These are phyloP conservation scores for Odontamblyopus rebecca DNA, from an alignment of 2,797 vertebrate species.

Conservation along the genomic window DNA sequence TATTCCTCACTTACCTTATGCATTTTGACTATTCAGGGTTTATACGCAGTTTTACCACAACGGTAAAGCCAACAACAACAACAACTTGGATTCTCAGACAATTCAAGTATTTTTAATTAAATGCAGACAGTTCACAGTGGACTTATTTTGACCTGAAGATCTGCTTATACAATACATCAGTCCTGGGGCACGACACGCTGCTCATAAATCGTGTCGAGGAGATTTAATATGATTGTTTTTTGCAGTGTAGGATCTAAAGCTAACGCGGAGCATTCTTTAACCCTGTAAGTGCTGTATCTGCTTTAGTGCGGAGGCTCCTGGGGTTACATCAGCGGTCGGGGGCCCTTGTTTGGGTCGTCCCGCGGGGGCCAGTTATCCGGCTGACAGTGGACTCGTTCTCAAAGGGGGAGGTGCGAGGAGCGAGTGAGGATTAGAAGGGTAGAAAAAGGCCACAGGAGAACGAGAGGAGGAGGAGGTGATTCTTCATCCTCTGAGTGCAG, in stretches of 20 bases:
- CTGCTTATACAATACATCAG: too few species aligned
- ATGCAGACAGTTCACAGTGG: too few species aligned
- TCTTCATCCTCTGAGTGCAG: conserved; percentile 6
- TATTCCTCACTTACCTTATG: too few species aligned
- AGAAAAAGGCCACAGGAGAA: neutral
- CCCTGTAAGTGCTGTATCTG: neutral
- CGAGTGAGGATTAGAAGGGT: neutral
- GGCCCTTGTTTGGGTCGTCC: neutral
- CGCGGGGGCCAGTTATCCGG: conserved; percentile 1
- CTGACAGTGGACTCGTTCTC: neutral
- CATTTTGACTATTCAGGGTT: too few species aligned
- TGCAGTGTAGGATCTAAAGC: neutral
- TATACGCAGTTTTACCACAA: too few species aligned
- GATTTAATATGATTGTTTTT: too few species aligned
- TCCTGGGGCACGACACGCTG: too few species aligned
- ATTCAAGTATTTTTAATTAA: too few species aligned
- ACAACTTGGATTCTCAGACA: too few species aligned
- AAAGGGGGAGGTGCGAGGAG: neutral
- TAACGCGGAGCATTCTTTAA: neutral
- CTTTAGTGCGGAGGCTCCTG: neutral
- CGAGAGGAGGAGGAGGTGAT: neutral
- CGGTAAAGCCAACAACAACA: too few species aligned
- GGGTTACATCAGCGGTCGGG: neutral
- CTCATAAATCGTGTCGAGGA: too few species aligned
- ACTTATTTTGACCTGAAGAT: too few species aligned